Evolutionary conservation across 2,888 invertebrate genomes (phyloP), one percentile per base, ranked within the genome.

Genomic region (Homarus gammarus): DNA sequence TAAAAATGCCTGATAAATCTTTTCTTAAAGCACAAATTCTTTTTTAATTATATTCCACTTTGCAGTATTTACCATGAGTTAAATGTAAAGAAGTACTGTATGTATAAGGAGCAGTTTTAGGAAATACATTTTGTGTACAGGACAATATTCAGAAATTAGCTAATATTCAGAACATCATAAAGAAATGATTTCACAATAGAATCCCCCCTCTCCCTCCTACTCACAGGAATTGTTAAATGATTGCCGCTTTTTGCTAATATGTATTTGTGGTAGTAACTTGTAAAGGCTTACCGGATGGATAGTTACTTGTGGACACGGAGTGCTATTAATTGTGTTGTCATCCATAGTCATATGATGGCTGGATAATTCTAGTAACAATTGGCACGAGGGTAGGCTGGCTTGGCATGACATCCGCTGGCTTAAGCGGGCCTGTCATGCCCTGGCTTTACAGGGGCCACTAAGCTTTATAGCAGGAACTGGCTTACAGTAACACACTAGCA

Each of bases 371-470:
- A 15, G 15, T 15, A 33, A 2, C 36, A 40, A 38, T 40, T 38
- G 40, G 72, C 72, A 72, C 18, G 72, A 36, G 72, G 72, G 72
- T 72, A 72, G 72, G 38, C 72, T 72, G 72, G 72, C 72, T 72
- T 72, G 36, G 72, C 72, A 72, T 72, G 72, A 72, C 72, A 72
- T 22, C 40, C 18, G 72, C 72, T 72, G 72, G 72, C 18, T 72
- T 36, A n/a, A 72, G 36, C 72, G 36, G 72, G 38, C 40, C 38
- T 72, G 36, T 72, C 72, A 72, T 72, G 72, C 40, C n/a, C 72
- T 72, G 72, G 72, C 72, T 72, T 12, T 72, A 38, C 18, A 31
- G 70, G 72, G 36, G 36, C 40, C 72, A 72, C 72, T 72, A 72
- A 33, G 72, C 72, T 72, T 72, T 72, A 22, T 38, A 72, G 40